Evolutionary conservation across 1,140 invertebrate genomes (phyloP), one percentile per base, ranked within the genome.

Genomic region (Psix sp.): DNA sequence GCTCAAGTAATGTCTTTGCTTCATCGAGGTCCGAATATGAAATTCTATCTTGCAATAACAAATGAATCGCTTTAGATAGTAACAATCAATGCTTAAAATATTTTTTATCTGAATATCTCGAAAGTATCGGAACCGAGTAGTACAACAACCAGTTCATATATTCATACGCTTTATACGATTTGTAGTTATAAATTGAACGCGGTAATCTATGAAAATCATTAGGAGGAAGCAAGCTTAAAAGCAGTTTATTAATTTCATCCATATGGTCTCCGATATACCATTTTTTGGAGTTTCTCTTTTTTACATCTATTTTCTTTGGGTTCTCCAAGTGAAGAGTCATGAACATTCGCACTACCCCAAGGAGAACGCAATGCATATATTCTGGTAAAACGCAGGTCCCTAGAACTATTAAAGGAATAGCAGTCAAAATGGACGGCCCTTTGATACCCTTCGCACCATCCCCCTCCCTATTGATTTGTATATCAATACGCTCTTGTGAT

Each of bases 51-150:
- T 68, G 24, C 11, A 73, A 16, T 43, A 76, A 40, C 17, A 35
- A 39, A 15, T 45, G 59, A 4, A 63, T 31, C 0, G 38, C 42
- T 3, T 45, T 60, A 15, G 73, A 63, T 15, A 76, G 48, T 7
- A 73, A 29, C 2, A 68, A 9, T 51, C 60, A 73, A 29, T 76
- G 74, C 26, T 76, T 33, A 13, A 67, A 59, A 42, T 73, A 73
- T 42, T 43, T 52, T 24, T 72, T 14, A 7, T 40, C 20, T 49
- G 73, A 68, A 54, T 52, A 68, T 15, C 29, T 11, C 16, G 4
- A 0, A 1, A 73, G 5, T n/a, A 48, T 29, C 9, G 68, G 63
- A 9, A 68, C 10, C 3, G 57, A 67, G 40, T 68, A 76, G 26
- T 35, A 73, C n/a, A 76, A 17, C 2, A 77, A 29, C 16, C 17